Evolutionary conservation across 30 jellyfish, hydroid and myxozoan genomes (phyloP).

Genomic region (Aurelia coerulea): DNA sequence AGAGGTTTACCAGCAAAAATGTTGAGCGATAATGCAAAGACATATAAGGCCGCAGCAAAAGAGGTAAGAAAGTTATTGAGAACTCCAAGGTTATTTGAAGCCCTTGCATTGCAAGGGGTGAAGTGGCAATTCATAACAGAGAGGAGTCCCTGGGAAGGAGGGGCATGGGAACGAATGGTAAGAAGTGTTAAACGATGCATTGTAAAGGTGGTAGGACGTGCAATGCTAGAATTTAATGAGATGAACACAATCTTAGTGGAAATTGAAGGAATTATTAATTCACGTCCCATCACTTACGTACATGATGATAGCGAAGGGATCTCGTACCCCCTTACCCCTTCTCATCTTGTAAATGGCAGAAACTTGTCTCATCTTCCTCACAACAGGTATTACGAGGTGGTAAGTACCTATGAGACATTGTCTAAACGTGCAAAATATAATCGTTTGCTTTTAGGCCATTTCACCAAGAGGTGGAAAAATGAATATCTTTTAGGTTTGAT

Average conservation of each 20-base stretch:
- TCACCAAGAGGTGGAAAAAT: constrained; percentile 5
- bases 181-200: constrained; percentile 26
- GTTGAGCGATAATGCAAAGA: constrained; percentile 50
- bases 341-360: constrained; percentile 37
- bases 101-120: constrained; percentile 2
- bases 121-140: constrained; percentile 36
- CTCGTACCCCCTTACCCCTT: constrained; percentile 48
- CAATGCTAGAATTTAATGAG: constrained; percentile 16
- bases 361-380: constrained; percentile 21
- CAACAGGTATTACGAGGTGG: constrained; percentile 12
- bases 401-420: constrained; percentile 33
- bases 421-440: constrained; percentile 40
- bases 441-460: constrained; percentile 18
- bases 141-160: constrained; percentile 41
- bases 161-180: constrained; percentile 48
- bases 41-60: constrained; percentile 42
- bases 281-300: constrained; percentile 27
- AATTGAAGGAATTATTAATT: constrained; percentile 22
- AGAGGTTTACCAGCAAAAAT: constrained; percentile 40
- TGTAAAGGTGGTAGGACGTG: constrained; percentile 35
- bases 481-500: no score
- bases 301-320: constrained; percentile 24
- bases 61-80: constrained; percentile 15
- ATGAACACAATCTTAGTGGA: constrained; percentile 35
- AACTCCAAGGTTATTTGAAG: neutral